Conservation (phyloP, 2,888 invertebrate species). For the Lordiphosa fenestrarum region DNA sequence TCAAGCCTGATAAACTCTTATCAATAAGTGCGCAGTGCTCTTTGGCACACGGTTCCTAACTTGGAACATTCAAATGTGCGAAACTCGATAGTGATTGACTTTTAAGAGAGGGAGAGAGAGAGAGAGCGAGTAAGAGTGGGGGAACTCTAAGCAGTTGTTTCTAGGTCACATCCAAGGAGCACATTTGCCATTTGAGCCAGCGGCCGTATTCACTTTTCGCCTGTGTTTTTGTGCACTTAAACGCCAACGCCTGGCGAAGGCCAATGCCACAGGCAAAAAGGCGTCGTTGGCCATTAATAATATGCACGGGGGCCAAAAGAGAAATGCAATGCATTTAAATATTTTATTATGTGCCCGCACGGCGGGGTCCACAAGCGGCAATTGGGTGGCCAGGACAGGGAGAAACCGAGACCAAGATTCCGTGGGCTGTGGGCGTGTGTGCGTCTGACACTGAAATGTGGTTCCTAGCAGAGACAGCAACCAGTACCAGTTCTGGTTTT, state of each 20-base stretch:
- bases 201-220: conserved; percentile 1
- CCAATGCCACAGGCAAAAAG: conserved; percentile 42
- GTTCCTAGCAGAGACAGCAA: conserved; percentile 30
- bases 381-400: conserved; percentile 26
- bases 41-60: conserved; percentile 6
- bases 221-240: conserved; percentile 15
- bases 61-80: background rate
- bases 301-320: conserved; percentile 19
- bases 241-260: conserved; percentile 42
- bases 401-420: conserved; percentile 7
- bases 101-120: background rate
- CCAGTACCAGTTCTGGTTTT: conserved; percentile 22
- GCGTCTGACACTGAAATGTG: conserved; percentile 58
- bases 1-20: conserved; percentile 26
- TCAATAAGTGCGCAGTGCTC: conserved; percentile 18
- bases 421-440: conserved; percentile 43
- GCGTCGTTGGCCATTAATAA: conserved; percentile 33
- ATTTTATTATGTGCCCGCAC: conserved; percentile 33
- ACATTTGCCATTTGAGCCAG: background rate
- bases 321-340: conserved; percentile 55
- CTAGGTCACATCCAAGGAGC: conserved; percentile 4
- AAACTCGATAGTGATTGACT: background rate
- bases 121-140: background rate
- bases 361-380: conserved; percentile 12
- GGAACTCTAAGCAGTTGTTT: background rate